phyloP scores from a whole-genome alignment of 2,888 invertebrate genomes.

The Protonemura montana region DNA sequence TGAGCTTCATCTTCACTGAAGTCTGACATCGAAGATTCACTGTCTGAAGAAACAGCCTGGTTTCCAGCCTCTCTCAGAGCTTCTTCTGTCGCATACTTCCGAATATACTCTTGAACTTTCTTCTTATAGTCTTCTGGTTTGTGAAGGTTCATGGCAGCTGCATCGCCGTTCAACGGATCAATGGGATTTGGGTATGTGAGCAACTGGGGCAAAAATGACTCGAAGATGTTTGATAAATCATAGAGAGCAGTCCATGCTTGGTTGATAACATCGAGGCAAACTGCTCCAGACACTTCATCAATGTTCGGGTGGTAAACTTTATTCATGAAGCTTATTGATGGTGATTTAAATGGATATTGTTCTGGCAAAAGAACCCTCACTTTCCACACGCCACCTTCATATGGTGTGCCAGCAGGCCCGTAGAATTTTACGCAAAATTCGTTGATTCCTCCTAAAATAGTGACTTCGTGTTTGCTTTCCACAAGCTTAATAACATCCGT shows the following conservation, averaged over 20 bases:
- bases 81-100: constrained; percentile 97
- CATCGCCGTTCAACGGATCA: constrained; percentile 98
- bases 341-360: constrained; percentile 73
- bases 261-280: constrained; percentile 72
- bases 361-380: constrained; percentile 71
- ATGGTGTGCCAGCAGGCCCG: constrained; percentile 68
- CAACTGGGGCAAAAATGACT: constrained; percentile 98
- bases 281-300: constrained; percentile 71
- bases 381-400: constrained; percentile 72
- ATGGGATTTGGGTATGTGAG: constrained; percentile 99
- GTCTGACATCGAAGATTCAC: constrained; percentile 97
- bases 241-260: constrained; percentile 72
- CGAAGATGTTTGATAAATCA: constrained; percentile 96
- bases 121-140: constrained; percentile 99
- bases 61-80: constrained; percentile 90
- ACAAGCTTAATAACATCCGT: constrained; percentile 72
- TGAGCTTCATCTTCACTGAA: constrained; percentile 40
- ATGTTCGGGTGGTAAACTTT: constrained; percentile 72
- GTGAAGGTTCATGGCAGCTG: constrained; percentile 98
- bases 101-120: constrained; percentile 95
- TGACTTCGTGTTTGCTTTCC: constrained; percentile 71
- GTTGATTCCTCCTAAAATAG: constrained; percentile 67
- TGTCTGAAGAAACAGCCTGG: constrained; percentile 79
- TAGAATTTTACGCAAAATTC: constrained; percentile 72
- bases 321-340: constrained; percentile 72